Evolutionary conservation across 2,113 vertebrate genomes (phyloP), one percentile per base, ranked within the genome.

Genomic region (Rhineura floridana): DNA sequence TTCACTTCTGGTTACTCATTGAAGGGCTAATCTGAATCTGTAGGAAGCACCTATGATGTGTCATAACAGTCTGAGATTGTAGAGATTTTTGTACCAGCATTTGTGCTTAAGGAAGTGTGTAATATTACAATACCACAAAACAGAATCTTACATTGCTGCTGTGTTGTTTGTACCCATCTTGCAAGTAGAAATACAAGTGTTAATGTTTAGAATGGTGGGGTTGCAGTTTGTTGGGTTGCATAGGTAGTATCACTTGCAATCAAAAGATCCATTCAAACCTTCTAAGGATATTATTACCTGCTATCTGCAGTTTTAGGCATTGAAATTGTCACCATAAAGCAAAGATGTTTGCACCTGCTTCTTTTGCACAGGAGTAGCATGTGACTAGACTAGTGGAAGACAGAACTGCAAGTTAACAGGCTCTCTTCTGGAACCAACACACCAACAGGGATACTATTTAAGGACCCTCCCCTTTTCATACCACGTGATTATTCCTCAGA

Each of bases 241-340:
- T 15, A 76, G 42, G 59, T 50, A 86, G 36, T 28, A 39, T 36
- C 83, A 42, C 81, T 39, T 0, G 0, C 52, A 50, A 5, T 13
- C 25, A 7, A 28, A 50, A 0, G 0, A 77, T 0, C 0, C 0
- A 0, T 72, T 11, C 48, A 87, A 76, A 52, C 70, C 83, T 65
- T 70, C 33, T 69, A 17, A 28, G 33, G 50, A 9, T 70, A 48
- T 44, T 0, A 0, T 15, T 44, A 28, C 83, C 30, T 52, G 0
- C 46, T 91, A 10, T 30, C 36, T 33, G 70, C 55, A 67, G 50
- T 11, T 63, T 39, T 30, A 5, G 9, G 77, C 63, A 84, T 79
- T 79, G 50, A 25, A 28, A 2, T 13, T 67, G 65, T 50, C 44
- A n/a, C 50, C 19, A 48, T 25, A 69, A 83, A 69, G 63, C 63